Conservation (phyloP, 1,140 invertebrate genomes). For the Tyrophagus putrescentiae region DNA sequence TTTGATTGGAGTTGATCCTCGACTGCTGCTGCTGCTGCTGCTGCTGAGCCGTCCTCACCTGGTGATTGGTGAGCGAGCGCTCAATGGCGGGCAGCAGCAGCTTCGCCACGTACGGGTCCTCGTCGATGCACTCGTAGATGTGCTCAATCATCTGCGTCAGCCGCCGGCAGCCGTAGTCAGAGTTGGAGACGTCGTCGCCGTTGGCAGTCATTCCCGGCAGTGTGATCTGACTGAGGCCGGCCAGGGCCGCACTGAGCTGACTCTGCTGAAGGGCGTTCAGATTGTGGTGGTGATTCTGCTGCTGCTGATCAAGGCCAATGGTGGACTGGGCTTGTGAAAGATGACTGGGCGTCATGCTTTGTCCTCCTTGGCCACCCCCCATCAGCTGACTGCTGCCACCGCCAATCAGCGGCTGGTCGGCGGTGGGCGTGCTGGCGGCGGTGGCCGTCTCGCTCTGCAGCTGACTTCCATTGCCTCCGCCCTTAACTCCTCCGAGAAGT, state of each 20-base stretch:
- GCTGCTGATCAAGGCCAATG: neutral
- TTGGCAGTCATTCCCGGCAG: neutral
- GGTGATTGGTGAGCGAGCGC: conserved; percentile 10
- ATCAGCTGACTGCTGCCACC: conserved; percentile 7
- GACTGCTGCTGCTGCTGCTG: conserved; percentile 1
- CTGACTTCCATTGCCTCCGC: too few relatives aligned
- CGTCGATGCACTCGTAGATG: conserved; percentile 24
- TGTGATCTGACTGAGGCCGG: neutral
- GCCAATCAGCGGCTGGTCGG: conserved; percentile 9
- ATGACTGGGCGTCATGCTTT: neutral
- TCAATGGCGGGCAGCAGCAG: conserved; percentile 20
- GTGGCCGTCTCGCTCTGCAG: conserved; percentile 3
- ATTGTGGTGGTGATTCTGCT: too few relatives aligned
- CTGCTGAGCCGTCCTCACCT: neutral
- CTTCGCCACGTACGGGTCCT: conserved; percentile 22
- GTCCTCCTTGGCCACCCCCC: neutral
- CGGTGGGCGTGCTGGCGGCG: neutral
- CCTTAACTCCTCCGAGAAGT: neutral
- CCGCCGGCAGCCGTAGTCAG: conserved; percentile 15
- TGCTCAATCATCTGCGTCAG: conserved; percentile 20
- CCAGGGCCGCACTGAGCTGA: neutral
- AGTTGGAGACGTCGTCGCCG: conserved; percentile 1
- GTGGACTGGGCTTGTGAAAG: neutral
- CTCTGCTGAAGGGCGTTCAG: neutral
- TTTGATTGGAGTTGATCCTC: too few relatives aligned